phyloP scores from a whole-genome alignment of 2,797 vertebrate genomes.

The Eutrigla gurnardus region DNA sequence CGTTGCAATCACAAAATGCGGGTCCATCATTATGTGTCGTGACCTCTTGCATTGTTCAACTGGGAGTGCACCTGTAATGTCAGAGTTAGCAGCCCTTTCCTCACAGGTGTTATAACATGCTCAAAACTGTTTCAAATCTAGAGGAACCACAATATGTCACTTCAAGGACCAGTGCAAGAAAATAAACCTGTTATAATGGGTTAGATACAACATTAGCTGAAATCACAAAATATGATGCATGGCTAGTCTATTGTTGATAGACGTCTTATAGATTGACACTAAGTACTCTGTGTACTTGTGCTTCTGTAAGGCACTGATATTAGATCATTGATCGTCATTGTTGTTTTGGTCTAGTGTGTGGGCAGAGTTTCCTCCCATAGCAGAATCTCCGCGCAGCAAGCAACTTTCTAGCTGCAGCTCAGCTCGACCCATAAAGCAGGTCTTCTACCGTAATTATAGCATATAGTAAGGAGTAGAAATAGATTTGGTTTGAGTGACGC shows the following conservation, averaged over 20 bases:
- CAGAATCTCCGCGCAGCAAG: conserved; percentile 24
- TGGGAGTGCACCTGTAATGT: neutral
- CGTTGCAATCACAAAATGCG: neutral
- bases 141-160: neutral
- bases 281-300: neutral
- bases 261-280: neutral
- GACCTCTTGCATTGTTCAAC: neutral
- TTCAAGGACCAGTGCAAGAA: neutral
- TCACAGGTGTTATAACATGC: neutral
- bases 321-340: conserved; percentile 10
- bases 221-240: neutral
- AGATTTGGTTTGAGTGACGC: conserved; percentile 75
- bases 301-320: conserved; percentile 9
- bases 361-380: conserved; percentile 48
- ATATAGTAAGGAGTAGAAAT: conserved; percentile 77
- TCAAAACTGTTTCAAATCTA: neutral
- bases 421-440: conserved; percentile 65
- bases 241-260: neutral
- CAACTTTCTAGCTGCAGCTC: conserved; percentile 38
- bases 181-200: neutral
- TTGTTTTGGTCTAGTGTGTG: conserved; percentile 45
- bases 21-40: conserved; percentile 10
- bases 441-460: conserved; percentile 77
- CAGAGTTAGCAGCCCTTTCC: neutral
- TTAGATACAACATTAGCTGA: neutral